phyloP scores from a whole-genome alignment of 2,888 invertebrate species.

The Selenia dentaria region DNA sequence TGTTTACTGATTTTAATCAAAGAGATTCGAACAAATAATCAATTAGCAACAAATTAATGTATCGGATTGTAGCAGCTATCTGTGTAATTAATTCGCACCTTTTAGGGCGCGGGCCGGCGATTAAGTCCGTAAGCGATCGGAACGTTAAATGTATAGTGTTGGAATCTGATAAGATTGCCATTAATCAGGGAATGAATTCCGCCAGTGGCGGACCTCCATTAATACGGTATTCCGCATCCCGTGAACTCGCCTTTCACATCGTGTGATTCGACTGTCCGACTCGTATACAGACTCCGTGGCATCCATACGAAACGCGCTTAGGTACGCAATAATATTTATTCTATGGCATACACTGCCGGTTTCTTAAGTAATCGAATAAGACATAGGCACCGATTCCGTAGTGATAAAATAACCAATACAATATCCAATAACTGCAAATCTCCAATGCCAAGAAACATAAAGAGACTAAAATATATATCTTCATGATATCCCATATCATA shows the following conservation, averaged over 20 bases:
- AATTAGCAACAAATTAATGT: conserved; percentile 61
- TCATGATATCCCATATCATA: no score
- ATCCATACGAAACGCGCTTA: background rate
- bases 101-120: conserved; percentile 53
- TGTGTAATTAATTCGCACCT: conserved; percentile 73
- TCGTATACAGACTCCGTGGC: background rate
- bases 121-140: conserved; percentile 56
- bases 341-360: background rate
- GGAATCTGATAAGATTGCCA: conserved; percentile 72
- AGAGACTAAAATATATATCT: no score
- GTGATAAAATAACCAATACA: no score
- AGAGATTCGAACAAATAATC: conserved; percentile 53
- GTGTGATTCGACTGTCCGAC: background rate
- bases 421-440: no score
- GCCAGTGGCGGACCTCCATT: conserved; percentile 51
- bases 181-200: conserved; percentile 65
- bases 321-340: conserved; percentile 1
- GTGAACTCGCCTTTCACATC: conserved; percentile 3
- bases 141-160: conserved; percentile 61
- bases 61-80: conserved; percentile 59
- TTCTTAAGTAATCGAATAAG: background rate
- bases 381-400: no score
- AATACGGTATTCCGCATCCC: conserved; percentile 36
- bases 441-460: no score
- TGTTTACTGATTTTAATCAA: conserved; percentile 46